Evolutionary conservation across 2,113 vertebrate species (phyloP).

Genomic region (Calyptommatus sinebrachiatus): DNA sequence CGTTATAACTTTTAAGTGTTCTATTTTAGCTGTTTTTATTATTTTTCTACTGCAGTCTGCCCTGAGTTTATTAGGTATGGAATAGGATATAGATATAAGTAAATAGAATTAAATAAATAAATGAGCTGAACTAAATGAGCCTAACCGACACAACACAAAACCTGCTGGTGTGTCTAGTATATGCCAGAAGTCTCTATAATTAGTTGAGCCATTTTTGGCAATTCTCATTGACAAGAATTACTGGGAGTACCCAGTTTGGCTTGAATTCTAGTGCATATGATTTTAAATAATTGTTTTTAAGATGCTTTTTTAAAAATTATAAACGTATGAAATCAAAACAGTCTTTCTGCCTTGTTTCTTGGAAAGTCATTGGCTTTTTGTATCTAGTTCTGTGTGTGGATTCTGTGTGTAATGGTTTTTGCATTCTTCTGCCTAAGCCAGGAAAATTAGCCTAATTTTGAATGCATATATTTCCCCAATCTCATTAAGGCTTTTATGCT

Average conservation of each 20-base stretch:
- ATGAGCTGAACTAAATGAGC: too few relatives aligned
- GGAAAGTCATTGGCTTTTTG: constrained; percentile 81
- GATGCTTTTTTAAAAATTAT: constrained; percentile 49
- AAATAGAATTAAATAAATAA: too few relatives aligned
- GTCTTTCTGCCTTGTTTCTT: constrained; percentile 78
- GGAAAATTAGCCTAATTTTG: constrained; percentile 69
- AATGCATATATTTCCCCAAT: constrained; percentile 69
- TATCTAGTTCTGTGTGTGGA: constrained; percentile 65
- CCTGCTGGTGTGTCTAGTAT: constrained; percentile 7
- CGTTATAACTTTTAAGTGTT: too few relatives aligned
- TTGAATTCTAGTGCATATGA: constrained; percentile 39
- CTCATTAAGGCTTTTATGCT: constrained; percentile 74
- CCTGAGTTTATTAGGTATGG: too few relatives aligned
- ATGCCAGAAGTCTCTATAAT: neutral
- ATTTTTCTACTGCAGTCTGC: too few relatives aligned
- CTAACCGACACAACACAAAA: neutral
- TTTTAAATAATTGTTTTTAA: constrained; percentile 18
- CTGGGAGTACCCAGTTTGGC: constrained; percentile 5
- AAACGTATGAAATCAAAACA: constrained; percentile 55
- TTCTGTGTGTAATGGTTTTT: constrained; percentile 59
- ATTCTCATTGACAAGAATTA: neutral
- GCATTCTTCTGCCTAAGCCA: constrained; percentile 45
- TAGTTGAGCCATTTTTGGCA: neutral
- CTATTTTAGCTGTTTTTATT: too few relatives aligned
- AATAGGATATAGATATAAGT: too few relatives aligned